These are phyloP conservation scores for Zoanthus solanderi DNA, from an alignment of 92 coral and sea anemone genomes.

Conservation along the genomic window DNA sequence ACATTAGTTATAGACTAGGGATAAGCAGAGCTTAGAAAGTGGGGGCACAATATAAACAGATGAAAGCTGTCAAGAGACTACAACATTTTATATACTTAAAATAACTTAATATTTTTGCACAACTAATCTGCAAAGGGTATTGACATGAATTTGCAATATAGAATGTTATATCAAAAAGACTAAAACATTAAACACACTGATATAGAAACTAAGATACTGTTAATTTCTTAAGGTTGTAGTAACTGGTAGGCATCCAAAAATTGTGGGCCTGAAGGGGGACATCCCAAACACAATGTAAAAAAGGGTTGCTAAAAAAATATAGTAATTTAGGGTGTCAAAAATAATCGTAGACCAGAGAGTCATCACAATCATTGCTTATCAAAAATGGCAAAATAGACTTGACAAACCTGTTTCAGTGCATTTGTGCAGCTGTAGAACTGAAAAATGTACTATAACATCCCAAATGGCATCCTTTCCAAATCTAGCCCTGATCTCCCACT, in stretches of 20 bases:
- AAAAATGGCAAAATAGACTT: neutral
- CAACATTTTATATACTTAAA: no score
- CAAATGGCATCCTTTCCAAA: slow-evolving; percentile 43
- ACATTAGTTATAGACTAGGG: neutral
- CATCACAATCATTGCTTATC: neutral
- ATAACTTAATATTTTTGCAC: no score
- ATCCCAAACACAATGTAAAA: slow-evolving; percentile 12
- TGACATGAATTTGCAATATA: neutral
- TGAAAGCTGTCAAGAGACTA: no score
- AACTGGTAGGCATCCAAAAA: neutral
- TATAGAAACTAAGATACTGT: neutral
- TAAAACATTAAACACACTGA: neutral
- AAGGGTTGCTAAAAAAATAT: neutral
- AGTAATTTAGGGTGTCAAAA: neutral
- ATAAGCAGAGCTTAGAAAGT: neutral
- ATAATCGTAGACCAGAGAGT: neutral
- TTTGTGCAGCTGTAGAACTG: slow-evolving; percentile 28
- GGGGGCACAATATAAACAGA: neutral
- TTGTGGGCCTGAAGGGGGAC: neutral
- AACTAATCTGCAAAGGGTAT: no score
- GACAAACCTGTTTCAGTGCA: slow-evolving; percentile 23
- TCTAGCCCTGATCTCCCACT: slow-evolving; percentile 59
- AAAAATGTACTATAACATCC: slow-evolving; percentile 1
- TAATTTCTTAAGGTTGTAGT: neutral
- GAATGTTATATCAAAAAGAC: neutral